These are phyloP conservation scores for Apodemia mormo DNA, from an alignment of 2,888 invertebrate genomes.

Conservation along the genomic window DNA sequence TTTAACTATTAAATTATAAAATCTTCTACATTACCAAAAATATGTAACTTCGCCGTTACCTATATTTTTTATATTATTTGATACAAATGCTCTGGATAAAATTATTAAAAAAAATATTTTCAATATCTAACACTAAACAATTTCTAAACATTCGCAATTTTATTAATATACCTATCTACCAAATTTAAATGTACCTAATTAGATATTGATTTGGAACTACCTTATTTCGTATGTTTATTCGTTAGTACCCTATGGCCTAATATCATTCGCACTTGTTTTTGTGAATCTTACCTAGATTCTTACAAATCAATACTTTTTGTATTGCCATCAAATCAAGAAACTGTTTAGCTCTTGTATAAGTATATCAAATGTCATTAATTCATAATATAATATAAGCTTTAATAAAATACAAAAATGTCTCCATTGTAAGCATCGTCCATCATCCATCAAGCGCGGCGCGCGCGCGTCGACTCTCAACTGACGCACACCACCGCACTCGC, in stretches of 20 bases:
- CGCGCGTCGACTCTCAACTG: constrained; percentile 60
- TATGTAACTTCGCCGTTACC: too few relatives aligned
- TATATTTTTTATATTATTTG: too few relatives aligned
- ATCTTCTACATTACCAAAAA: too few relatives aligned
- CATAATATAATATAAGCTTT: constrained; percentile 28
- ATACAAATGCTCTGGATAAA: too few relatives aligned
- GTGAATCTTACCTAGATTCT: not conserved
- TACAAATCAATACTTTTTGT: not conserved
- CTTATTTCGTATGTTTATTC: not conserved
- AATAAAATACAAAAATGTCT: constrained; percentile 50
- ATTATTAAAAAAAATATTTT: too few relatives aligned
- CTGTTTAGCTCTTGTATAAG: not conserved
- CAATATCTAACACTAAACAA: too few relatives aligned
- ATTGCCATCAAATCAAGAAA: not conserved
- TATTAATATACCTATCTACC: too few relatives aligned
- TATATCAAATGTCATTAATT: constrained; percentile 17
- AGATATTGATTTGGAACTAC: not conserved
- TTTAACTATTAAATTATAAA: too few relatives aligned
- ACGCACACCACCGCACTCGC: constrained; percentile 69
- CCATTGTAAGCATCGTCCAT: constrained; percentile 50
- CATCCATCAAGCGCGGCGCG: constrained; percentile 72
- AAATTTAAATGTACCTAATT: not conserved
- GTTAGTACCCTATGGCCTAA: not conserved
- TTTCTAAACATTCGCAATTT: too few relatives aligned
- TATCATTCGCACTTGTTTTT: not conserved